phyloP scores from a whole-genome alignment of 35 echinoderm and acorn worm species.

The Heliocidaris erythrogramma region DNA sequence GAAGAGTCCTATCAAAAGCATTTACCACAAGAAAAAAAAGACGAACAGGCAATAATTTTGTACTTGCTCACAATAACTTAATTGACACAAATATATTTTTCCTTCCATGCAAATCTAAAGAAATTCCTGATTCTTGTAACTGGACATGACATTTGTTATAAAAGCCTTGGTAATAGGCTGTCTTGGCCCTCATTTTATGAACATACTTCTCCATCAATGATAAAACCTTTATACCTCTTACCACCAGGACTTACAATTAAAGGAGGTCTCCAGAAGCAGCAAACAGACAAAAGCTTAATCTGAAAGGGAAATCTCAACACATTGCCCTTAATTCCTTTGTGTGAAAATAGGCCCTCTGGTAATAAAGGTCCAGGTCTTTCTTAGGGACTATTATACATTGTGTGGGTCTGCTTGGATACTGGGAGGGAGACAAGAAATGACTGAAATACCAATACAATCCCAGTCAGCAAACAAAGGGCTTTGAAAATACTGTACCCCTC shows the following conservation, averaged over 20 bases:
- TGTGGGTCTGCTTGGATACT: neutral
- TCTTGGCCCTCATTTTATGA: too few species aligned
- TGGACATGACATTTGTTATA: too few species aligned
- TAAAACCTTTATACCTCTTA: too few species aligned
- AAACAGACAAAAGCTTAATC: neutral
- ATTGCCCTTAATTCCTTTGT: neutral
- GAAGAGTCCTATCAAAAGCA: too few species aligned
- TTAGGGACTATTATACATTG: neutral
- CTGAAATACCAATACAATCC: neutral
- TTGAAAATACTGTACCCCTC: neutral
- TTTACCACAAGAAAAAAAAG: too few species aligned
- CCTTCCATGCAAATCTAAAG: too few species aligned
- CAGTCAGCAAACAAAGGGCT: neutral
- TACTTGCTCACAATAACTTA: too few species aligned
- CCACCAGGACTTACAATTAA: neutral
- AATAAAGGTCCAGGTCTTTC: neutral
- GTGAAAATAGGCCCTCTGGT: neutral
- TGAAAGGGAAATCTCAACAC: neutral
- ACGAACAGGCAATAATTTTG: too few species aligned
- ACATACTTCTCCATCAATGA: too few species aligned
- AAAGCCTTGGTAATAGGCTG: too few species aligned
- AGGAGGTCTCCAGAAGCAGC: neutral
- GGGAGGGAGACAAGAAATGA: neutral
- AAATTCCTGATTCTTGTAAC: too few species aligned
- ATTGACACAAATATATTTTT: too few species aligned